Evolutionary conservation across 2,113 vertebrate species (phyloP).

Genomic region (Nesogale talazaci): DNA sequence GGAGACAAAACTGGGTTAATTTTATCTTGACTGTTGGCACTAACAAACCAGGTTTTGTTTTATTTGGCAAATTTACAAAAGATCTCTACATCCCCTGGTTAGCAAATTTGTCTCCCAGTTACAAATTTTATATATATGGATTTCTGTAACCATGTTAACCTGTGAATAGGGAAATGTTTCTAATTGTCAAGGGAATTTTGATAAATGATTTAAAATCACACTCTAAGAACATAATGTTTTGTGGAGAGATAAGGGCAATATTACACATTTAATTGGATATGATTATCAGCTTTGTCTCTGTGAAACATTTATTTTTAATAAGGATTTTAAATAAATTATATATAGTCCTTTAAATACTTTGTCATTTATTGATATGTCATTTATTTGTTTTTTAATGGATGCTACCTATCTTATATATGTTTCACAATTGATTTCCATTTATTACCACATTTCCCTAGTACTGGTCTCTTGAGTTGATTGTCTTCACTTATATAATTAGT

Average conservation of each 20-base stretch:
- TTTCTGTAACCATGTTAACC: conserved; percentile 32
- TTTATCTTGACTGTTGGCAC: background rate
- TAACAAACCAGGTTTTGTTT: background rate
- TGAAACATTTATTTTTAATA: background rate
- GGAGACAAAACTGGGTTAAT: background rate
- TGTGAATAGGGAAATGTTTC: background rate
- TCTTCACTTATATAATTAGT: no score
- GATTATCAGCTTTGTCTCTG: background rate
- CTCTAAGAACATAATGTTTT: background rate
- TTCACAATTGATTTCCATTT: no score
- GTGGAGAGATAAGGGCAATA: background rate
- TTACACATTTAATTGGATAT: background rate
- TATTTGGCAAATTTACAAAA: background rate
- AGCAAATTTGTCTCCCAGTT: background rate
- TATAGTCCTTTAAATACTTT: conserved; percentile 2
- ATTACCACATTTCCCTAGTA: no score
- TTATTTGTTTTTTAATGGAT: no score
- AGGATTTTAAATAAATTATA: background rate
- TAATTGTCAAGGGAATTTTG: conserved; percentile 29
- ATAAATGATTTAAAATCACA: background rate
- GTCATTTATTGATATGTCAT: background rate
- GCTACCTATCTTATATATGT: no score
- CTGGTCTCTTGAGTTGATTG: no score
- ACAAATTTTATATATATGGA: background rate
- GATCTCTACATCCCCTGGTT: background rate